phyloP scores from a whole-genome alignment of 2,888 invertebrate species.

The Phlogophora meticulosa region DNA sequence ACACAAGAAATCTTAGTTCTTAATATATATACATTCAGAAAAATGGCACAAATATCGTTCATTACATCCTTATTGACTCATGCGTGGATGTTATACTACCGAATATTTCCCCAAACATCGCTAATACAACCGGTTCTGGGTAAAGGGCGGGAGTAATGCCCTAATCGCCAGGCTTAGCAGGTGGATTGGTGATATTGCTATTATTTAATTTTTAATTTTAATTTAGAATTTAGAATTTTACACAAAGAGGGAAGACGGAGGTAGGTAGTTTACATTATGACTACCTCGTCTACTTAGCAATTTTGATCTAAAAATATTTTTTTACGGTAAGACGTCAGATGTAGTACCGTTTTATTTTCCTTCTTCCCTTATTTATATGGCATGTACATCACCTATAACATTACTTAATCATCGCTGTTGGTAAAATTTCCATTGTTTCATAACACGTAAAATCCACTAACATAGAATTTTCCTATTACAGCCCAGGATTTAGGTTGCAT shows the following conservation, averaged over 20 bases:
- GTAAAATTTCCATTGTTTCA: constrained; percentile 33
- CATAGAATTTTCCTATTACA: constrained; percentile 24
- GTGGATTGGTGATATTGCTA: constrained; percentile 5
- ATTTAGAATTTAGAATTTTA: neutral
- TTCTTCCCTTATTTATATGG: constrained; percentile 17
- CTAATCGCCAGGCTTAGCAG: constrained; percentile 26
- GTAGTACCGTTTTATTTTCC: constrained; percentile 21
- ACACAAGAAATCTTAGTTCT: neutral
- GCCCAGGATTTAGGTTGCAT: constrained; percentile 43
- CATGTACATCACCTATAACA: constrained; percentile 3
- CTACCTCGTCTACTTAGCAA: constrained; percentile 1
- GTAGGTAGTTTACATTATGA: no score
- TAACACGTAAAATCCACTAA: constrained; percentile 8
- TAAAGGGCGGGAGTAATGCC: constrained; percentile 51
- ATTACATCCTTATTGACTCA: constrained; percentile 13
- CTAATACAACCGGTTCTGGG: constrained; percentile 46
- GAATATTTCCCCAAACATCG: constrained; percentile 43
- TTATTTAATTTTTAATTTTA: constrained; percentile 2
- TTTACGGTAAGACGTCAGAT: constrained; percentile 19
- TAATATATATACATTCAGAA: neutral
- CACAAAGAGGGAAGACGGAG: neutral
- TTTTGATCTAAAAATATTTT: constrained; percentile 38
- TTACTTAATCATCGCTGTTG: constrained; percentile 14
- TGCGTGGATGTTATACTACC: constrained; percentile 5
- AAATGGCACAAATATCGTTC: neutral